These are phyloP conservation scores for Plestiodon gilberti DNA, from an alignment of 2,113 vertebrate genomes.

Conservation along the genomic window DNA sequence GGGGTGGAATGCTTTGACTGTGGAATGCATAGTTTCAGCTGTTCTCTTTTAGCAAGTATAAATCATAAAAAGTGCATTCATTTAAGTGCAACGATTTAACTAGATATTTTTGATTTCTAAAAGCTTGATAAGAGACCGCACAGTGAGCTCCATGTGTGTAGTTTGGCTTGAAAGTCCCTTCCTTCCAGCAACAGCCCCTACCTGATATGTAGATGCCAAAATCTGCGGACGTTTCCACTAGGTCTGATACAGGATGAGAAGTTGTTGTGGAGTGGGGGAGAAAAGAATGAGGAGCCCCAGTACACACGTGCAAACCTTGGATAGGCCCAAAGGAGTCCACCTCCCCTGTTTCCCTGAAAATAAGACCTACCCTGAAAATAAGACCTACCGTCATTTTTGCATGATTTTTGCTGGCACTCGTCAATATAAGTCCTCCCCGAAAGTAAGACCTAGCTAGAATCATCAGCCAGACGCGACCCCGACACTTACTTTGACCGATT, in stretches of 20 bases:
- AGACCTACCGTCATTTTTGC: too few species aligned
- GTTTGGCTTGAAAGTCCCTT: background rate
- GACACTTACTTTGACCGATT: too few species aligned
- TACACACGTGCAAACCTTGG: background rate
- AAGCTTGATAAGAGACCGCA: background rate
- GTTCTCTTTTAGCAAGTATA: slow-evolving; percentile 23
- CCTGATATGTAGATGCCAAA: background rate
- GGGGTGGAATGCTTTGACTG: background rate
- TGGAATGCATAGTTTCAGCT: slow-evolving; percentile 23
- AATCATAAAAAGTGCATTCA: background rate
- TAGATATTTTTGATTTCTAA: slow-evolving; percentile 21
- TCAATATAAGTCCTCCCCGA: too few species aligned
- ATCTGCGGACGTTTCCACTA: background rate
- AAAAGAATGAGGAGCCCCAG: background rate
- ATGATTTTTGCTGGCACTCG: too few species aligned
- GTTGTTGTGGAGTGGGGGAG: background rate
- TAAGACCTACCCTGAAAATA: too few species aligned
- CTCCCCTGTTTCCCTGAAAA: too few species aligned
- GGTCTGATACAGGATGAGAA: background rate
- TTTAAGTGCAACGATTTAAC: background rate
- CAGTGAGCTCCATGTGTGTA: background rate
- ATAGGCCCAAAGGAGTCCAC: background rate
- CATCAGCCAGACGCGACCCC: too few species aligned
- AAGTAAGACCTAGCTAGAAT: too few species aligned
- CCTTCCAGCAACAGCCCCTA: background rate